Conservation (phyloP, 1,140 invertebrate genomes). For the Drosophila melanica region DNA sequence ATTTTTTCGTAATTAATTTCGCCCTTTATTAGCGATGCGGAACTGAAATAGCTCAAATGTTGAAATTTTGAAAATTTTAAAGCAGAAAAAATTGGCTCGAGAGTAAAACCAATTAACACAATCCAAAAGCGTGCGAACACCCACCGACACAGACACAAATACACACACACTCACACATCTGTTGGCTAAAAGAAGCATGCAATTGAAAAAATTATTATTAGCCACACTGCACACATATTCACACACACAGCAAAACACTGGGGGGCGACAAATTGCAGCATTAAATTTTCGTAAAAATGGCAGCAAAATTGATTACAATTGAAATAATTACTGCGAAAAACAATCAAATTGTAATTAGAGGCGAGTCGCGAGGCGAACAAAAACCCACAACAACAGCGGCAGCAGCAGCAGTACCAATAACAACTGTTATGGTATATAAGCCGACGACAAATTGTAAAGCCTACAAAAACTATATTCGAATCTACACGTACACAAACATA, state of each 20-base stretch:
- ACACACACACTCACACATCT: neutral
- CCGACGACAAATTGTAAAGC: slow-evolving; percentile 69
- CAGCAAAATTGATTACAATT: slow-evolving; percentile 76
- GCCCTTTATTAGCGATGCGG: neutral
- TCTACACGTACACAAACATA: slow-evolving; percentile 20
- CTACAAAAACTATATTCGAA: slow-evolving; percentile 28
- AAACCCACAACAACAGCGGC: slow-evolving; percentile 28
- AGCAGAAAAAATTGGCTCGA: neutral
- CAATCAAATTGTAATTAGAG: slow-evolving; percentile 77
- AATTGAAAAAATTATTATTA: slow-evolving; percentile 68
- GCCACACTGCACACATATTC: slow-evolving; percentile 23
- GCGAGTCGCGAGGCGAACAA: slow-evolving; percentile 29
- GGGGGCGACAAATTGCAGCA: slow-evolving; percentile 58
- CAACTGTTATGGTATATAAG: slow-evolving; percentile 59
- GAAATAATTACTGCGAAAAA: slow-evolving; percentile 77
- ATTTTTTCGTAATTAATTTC: neutral
- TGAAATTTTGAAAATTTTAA: slow-evolving; percentile 3
- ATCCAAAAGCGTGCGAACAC: slow-evolving; percentile 1
- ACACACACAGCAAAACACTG: slow-evolving; percentile 1
- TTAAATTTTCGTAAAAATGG: slow-evolving; percentile 67
- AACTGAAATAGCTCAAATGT: neutral
- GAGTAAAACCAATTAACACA: slow-evolving; percentile 12
- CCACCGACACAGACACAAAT: neutral
- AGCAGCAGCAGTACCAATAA: slow-evolving; percentile 6
- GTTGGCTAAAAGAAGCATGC: slow-evolving; percentile 21